Base-by-base conservation (phyloP, 2,888 invertebrate species). In the Criorhina ranunculi region DNA sequence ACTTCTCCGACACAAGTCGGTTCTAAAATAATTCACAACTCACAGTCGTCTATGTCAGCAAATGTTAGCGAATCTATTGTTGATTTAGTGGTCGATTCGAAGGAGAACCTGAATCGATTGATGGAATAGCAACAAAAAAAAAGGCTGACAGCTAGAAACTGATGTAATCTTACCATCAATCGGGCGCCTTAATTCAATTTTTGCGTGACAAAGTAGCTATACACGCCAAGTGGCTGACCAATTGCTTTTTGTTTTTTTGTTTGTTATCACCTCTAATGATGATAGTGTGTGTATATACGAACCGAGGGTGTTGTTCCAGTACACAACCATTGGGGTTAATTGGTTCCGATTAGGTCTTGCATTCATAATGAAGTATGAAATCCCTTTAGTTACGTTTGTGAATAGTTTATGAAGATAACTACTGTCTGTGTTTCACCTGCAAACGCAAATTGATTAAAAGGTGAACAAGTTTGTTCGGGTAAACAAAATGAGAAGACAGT, bases 301-400 rank as follows among this genome's bases (percentile, higher is more conserved):
- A 0, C 37, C 29, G 29, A 12, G 51, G 51, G 51, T 19, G 11
- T 37, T 12, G 17, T 17, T 8, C 35, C 15, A 8, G 49, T 42
- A 44, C 59, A 53, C 66, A 60, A 19, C 73, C 60, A 53, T 80
- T 40, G 62, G 60, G 75, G 75, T 81, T 75, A 81, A 81, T 81
- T 81, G 69, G 42, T 40, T 29, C 53, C 75, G 75, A 81, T 81
- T 81, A 81, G 69, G 75, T 67, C 60, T 42, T 75, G 67, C 80
- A 69, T 75, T 49, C 49, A 55, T 69, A 62, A 81, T 75, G 67
- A 81, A 75, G 44, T 53, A 60, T 51, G 35, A 57, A 73, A 79
- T 72, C 37, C 33, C 42, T 44, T 73, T 51, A 31, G 46, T 24
- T 24, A 4, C 24, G 2, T 3, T 4, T 24, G 24, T 24, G 24